Evolutionary conservation across 2,797 vertebrate genomes (phyloP).

Genomic region (Danionella dracula): DNA sequence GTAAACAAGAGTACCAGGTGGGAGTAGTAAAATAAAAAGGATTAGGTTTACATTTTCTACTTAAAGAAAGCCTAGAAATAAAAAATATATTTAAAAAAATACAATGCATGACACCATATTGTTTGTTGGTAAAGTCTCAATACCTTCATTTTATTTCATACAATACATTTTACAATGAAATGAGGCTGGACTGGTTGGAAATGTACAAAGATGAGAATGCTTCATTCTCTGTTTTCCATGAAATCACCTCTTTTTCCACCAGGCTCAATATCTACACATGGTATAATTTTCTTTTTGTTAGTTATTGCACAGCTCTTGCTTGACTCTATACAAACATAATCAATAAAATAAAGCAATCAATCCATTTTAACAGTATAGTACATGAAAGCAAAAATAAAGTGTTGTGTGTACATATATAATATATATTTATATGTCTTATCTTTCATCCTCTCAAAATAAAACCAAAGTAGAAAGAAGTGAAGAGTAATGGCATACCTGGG

Average conservation of each 20-base stretch:
- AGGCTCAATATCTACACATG: constrained; percentile 45
- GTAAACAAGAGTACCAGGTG: no score
- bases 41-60: no score
- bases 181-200: constrained; percentile 28
- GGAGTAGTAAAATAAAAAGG: no score
- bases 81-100: neutral
- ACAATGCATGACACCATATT: neutral
- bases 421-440: constrained; percentile 38
- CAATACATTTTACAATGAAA: constrained; percentile 54
- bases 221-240: neutral
- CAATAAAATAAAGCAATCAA: constrained; percentile 45
- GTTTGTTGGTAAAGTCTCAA: constrained; percentile 46
- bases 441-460: constrained; percentile 23
- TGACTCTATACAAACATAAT: constrained; percentile 49
- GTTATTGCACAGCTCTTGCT: constrained; percentile 52
- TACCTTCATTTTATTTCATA: constrained; percentile 52
- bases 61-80: no score
- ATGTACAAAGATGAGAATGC: constrained; percentile 36
- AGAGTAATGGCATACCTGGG: neutral
- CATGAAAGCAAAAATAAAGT: constrained; percentile 46
- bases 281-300: constrained; percentile 43
- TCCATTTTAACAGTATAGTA: constrained; percentile 45
- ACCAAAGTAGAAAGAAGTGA: constrained; percentile 1
- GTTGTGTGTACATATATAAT: constrained; percentile 39
- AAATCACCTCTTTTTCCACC: constrained; percentile 46